These are phyloP conservation scores for Vanacampus margaritifer DNA, from an alignment of 2,113 vertebrate genomes.

Conservation along the genomic window DNA sequence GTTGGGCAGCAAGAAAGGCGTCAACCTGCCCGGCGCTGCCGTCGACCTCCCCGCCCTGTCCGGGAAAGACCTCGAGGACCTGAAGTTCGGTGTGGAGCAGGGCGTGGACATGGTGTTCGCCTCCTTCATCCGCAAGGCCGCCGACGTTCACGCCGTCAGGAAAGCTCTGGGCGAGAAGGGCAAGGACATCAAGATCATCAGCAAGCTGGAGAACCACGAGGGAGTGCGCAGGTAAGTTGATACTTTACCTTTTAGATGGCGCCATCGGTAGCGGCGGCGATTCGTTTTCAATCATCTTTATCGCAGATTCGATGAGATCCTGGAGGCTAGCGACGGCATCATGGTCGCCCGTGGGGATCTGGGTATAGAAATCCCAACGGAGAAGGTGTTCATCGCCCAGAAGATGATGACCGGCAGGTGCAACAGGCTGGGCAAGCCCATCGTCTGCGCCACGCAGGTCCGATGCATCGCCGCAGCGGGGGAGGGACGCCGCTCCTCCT, in stretches of 20 bases:
- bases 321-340: constrained; percentile 96
- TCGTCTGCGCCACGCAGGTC: constrained; percentile 96
- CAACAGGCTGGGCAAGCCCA: constrained; percentile 91
- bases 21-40: constrained; percentile 90
- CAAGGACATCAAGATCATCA: constrained; percentile 96
- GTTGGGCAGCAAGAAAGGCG: constrained; percentile 95
- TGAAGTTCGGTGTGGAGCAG: constrained; percentile 92
- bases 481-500: background rate
- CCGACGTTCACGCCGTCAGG: constrained; percentile 89
- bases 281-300: background rate
- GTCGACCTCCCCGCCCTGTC: constrained; percentile 93
- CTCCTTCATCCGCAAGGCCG: constrained; percentile 95
- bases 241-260: too few relatives aligned
- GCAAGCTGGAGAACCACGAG: constrained; percentile 98
- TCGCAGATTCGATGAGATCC: constrained; percentile 92
- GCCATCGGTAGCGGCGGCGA: too few relatives aligned
- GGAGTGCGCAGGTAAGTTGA: constrained; percentile 84
- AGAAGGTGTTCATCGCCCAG: constrained; percentile 96
- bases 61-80: constrained; percentile 90
- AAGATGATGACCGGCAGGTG: constrained; percentile 99
- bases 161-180: constrained; percentile 92
- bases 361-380: constrained; percentile 95
- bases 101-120: constrained; percentile 97
- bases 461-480: background rate
- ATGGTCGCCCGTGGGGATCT: constrained; percentile 98